Percentiles rank a stretch among this genome's conserved stretches.
These are phyloP conservation scores for Parambassis ranga DNA, from an alignment of 2,797 vertebrate species.

Conservation along the genomic window DNA sequence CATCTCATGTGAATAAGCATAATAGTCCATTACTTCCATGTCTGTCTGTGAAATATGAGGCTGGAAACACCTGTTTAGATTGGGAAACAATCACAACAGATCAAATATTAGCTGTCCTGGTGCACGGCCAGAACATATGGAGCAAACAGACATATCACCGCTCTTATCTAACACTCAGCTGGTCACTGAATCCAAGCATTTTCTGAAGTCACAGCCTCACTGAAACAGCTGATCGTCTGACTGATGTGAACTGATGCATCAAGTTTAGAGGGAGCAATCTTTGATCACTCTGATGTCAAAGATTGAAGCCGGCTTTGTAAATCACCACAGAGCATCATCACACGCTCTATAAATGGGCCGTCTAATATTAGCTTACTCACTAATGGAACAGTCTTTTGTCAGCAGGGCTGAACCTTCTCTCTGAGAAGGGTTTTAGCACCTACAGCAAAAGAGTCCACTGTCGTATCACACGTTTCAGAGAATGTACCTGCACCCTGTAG, in stretches of 20 bases:
- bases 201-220: not conserved
- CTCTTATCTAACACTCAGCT: too few species aligned
- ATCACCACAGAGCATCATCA: too few species aligned
- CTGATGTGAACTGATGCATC: too few species aligned
- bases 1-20: too few species aligned
- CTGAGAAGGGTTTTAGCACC: constrained; percentile 11
- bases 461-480: constrained; percentile 43
- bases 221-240: not conserved
- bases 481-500: constrained; percentile 35
- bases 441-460: constrained; percentile 24
- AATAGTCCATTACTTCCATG: not conserved
- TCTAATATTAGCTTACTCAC: not conserved
- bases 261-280: constrained; percentile 29
- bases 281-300: too few species aligned
- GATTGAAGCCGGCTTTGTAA: too few species aligned
- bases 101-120: too few species aligned
- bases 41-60: not conserved
- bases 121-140: too few species aligned
- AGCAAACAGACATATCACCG: not conserved
- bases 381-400: too few species aligned
- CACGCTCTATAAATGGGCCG: not conserved
- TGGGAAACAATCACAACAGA: too few species aligned
- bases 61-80: too few species aligned
- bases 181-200: too few species aligned
- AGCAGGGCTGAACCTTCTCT: constrained; percentile 1